Evolutionary conservation across 2,797 vertebrate genomes (phyloP).

Genomic region (Rhinophrynus dorsalis): DNA sequence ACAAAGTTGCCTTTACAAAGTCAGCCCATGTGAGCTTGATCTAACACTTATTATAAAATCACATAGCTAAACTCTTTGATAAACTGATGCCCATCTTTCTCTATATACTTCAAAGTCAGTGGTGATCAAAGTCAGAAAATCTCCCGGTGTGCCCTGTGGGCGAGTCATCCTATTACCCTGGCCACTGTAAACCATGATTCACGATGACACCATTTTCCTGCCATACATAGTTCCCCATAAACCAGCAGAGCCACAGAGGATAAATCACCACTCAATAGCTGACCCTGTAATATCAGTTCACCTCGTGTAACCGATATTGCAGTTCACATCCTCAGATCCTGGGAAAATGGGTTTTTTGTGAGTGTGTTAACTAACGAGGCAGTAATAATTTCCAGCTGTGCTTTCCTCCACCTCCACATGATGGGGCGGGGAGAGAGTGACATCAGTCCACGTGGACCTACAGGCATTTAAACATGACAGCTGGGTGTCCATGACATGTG

Average conservation of each 20-base stretch:
- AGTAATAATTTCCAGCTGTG: conserved; percentile 34
- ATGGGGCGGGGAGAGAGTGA: conserved; percentile 3
- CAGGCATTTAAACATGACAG: conserved; percentile 29
- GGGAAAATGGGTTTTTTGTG: conserved; percentile 14
- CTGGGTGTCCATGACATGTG: conserved; percentile 21
- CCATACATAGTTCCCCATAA: not conserved
- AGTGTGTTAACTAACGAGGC: not conserved
- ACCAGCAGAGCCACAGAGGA: not conserved
- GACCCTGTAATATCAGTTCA: not conserved
- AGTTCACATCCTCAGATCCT: conserved; percentile 4
- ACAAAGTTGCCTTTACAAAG: too few species aligned
- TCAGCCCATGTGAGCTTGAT: too few species aligned
- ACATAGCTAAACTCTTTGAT: not conserved
- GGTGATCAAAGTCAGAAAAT: not conserved
- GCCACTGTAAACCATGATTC: conserved; percentile 7
- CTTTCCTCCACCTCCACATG: not conserved
- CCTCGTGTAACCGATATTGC: not conserved
- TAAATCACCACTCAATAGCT: not conserved
- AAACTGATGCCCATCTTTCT: not conserved
- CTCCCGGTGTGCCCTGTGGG: not conserved
- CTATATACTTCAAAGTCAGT: not conserved
- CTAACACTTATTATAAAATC: too few species aligned
- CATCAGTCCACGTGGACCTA: conserved; percentile 2
- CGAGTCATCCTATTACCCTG: not conserved
- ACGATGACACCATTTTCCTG: not conserved